A percentile compares a stretch with the other conserved stretches of the same genome.
Conservation (phyloP, 1,140 invertebrate genomes). For the Pseudoatta argentina region DNA sequence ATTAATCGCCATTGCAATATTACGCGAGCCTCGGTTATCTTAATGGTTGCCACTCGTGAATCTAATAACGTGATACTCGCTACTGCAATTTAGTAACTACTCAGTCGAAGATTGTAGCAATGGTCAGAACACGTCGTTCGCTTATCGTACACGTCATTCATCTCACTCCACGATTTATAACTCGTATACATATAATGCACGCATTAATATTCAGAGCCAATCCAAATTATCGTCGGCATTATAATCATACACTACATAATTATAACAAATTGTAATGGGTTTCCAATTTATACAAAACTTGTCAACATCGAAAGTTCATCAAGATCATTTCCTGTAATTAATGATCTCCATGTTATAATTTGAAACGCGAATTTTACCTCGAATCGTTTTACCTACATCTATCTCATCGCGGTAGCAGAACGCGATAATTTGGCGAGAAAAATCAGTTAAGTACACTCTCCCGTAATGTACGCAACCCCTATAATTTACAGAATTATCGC, state of each 20-base stretch:
- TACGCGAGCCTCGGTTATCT: constrained; percentile 21
- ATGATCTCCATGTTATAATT: not conserved
- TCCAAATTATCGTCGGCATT: not conserved
- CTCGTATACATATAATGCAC: not conserved
- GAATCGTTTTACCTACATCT: not conserved
- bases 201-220: constrained; percentile 35
- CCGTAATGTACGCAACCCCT: not conserved
- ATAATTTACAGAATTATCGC: constrained; percentile 54
- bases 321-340: not conserved
- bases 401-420: not conserved
- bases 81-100: constrained; percentile 7
- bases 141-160: constrained; percentile 54
- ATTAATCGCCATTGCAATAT: constrained; percentile 45
- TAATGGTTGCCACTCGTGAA: constrained; percentile 42
- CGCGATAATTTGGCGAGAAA: constrained; percentile 23
- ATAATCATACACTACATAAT: not conserved
- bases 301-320: not conserved
- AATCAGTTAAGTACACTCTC: constrained; percentile 17
- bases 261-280: not conserved
- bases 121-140: constrained; percentile 13
- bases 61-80: constrained; percentile 26
- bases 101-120: constrained; percentile 37
- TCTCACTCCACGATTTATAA: constrained; percentile 26
- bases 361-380: not conserved
- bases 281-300: not conserved